A percentile compares a stretch with the other conserved stretches of the same genome.
phyloP scores from a whole-genome alignment of 2,888 invertebrate genomes.

The Trachelus stipa region DNA sequence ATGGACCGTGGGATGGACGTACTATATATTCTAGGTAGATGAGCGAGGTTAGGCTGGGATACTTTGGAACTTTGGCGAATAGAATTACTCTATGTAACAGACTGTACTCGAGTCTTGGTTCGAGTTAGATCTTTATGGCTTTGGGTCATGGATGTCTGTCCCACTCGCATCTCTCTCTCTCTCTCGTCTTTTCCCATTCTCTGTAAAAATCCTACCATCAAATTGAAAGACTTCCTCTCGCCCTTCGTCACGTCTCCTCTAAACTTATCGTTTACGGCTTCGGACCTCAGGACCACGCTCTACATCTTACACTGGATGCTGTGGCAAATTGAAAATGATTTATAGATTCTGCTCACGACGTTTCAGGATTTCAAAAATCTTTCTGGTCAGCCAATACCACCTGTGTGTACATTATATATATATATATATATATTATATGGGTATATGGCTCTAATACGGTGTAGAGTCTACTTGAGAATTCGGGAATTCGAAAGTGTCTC shows the following conservation, averaged over 20 bases:
- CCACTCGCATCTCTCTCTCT: slow-evolving; percentile 4
- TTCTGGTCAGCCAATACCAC: too few species aligned
- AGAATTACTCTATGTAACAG: slow-evolving; percentile 3
- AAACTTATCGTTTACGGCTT: neutral
- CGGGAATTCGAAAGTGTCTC: too few species aligned
- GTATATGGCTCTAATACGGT: too few species aligned
- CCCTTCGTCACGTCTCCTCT: neutral
- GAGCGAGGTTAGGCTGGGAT: slow-evolving; percentile 8
- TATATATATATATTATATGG: too few species aligned
- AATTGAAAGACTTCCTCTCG: slow-evolving; percentile 38
- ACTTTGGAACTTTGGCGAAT: slow-evolving; percentile 20
- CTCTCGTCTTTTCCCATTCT: slow-evolving; percentile 13
- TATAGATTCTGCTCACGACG: slow-evolving; percentile 1
- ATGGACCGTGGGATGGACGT: neutral
- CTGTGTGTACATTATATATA: too few species aligned
- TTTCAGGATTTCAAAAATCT: too few species aligned
- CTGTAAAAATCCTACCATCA: slow-evolving; percentile 33
- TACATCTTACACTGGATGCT: neutral
- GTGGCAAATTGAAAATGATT: slow-evolving; percentile 11
- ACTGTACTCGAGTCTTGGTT: neutral
- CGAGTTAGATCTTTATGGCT: slow-evolving; percentile 28
- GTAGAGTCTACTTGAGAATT: too few species aligned
- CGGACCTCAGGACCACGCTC: neutral
- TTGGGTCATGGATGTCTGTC: slow-evolving; percentile 2
- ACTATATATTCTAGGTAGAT: neutral